Percentiles rank a stretch among this genome's conserved stretches.
phyloP scores from a whole-genome alignment of 1,140 invertebrate species.

The Nasonia longicornis region DNA sequence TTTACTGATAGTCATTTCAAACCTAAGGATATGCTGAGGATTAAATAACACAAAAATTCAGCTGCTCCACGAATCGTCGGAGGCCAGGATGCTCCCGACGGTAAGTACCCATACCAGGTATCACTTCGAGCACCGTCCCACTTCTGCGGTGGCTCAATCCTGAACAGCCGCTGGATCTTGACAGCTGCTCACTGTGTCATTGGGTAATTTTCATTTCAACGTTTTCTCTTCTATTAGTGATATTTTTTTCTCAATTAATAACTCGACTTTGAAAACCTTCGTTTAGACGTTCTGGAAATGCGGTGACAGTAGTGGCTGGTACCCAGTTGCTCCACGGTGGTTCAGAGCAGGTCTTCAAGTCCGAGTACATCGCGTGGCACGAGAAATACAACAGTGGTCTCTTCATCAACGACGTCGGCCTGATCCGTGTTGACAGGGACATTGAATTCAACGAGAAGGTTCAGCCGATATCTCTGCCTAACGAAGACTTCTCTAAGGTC shows the following conservation, averaged over 20 bases:
- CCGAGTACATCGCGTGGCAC: constrained; percentile 53
- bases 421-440: constrained; percentile 59
- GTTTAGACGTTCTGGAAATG: not conserved
- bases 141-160: constrained; percentile 68
- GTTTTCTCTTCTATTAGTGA: no score
- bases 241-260: no score
- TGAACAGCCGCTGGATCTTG: constrained; percentile 64
- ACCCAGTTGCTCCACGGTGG: not conserved
- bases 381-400: constrained; percentile 56
- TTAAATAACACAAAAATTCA: not conserved
- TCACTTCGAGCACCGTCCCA: constrained; percentile 54
- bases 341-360: constrained; percentile 50
- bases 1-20: no score
- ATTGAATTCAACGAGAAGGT: constrained; percentile 58
- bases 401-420: constrained; percentile 67
- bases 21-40: no score
- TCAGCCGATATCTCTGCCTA: constrained; percentile 50
- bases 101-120: constrained; percentile 64
- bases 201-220: not conserved
- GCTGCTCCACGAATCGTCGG: constrained; percentile 58
- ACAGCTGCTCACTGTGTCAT: constrained; percentile 69
- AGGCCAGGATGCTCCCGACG: constrained; percentile 54
- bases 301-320: constrained; percentile 9
- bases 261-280: no score
- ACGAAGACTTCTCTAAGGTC: constrained; percentile 43